Conservation (phyloP, 2,113 vertebrate genomes). For the Quiscalus mexicanus region DNA sequence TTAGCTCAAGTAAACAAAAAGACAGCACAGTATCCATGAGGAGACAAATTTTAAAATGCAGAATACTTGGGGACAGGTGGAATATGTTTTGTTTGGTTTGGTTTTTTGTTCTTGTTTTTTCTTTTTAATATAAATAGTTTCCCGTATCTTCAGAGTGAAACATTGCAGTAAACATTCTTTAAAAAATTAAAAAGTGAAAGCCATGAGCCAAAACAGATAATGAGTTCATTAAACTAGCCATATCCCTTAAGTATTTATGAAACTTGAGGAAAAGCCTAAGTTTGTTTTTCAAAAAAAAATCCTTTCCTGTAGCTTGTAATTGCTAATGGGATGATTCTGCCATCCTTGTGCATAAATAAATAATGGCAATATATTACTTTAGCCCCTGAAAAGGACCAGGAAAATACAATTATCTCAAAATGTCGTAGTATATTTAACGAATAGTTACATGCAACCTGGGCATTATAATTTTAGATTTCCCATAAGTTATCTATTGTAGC, state of each 20-base stretch:
- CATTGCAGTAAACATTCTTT: neutral
- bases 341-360: conserved; percentile 30
- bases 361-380: conserved; percentile 19
- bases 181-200: neutral
- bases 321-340: conserved; percentile 5
- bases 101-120: neutral
- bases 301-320: neutral
- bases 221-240: neutral
- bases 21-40: neutral
- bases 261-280: neutral
- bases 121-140: neutral
- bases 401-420: conserved; percentile 9
- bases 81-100: neutral
- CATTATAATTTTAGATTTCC: neutral
- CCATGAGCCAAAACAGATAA: neutral
- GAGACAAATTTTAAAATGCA: neutral
- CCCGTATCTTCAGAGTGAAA: neutral
- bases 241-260: neutral
- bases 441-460: neutral
- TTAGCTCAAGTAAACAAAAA: neutral
- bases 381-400: conserved; percentile 14
- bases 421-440: neutral
- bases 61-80: neutral
- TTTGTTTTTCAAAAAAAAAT: neutral
- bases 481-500: neutral